Evolutionary conservation across 2,888 invertebrate species (phyloP).

Genomic region (Aleiodes testaceus): DNA sequence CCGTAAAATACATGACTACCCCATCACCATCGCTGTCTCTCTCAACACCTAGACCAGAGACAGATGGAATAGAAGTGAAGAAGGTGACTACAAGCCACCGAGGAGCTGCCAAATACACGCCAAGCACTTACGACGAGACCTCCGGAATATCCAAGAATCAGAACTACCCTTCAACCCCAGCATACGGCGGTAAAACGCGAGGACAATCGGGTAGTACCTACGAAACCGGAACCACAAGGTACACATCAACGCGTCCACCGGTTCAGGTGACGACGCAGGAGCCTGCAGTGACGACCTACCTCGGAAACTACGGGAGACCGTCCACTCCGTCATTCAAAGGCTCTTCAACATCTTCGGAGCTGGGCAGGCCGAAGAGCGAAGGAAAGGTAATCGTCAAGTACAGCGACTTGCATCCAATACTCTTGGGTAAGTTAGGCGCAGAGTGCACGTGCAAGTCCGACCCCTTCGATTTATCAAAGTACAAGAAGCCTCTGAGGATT

Average conservation of each 20-base stretch:
- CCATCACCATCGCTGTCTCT: constrained; percentile 49
- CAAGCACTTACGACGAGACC: constrained; percentile 42
- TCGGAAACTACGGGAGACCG: constrained; percentile 51
- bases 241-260: too few relatives aligned
- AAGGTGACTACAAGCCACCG: constrained; percentile 59
- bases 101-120: constrained; percentile 60
- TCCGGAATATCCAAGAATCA: constrained; percentile 41
- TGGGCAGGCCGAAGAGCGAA: constrained; percentile 59
- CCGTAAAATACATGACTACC: constrained; percentile 48
- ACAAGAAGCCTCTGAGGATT: constrained; percentile 59
- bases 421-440: constrained; percentile 82
- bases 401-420: constrained; percentile 82
- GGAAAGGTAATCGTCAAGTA: constrained; percentile 79
- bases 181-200: too few relatives aligned
- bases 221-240: constrained; percentile 12
- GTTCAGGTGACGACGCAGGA: constrained; percentile 36
- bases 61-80: constrained; percentile 50
- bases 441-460: constrained; percentile 79
- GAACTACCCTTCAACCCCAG: constrained; percentile 5
- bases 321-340: constrained; percentile 42
- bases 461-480: constrained; percentile 66
- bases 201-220: too few relatives aligned
- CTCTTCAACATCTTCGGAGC: constrained; percentile 26
- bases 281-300: constrained; percentile 57
- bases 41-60: constrained; percentile 38